Conservation (phyloP, 2,113 vertebrate genomes). For the Euleptes europaea region DNA sequence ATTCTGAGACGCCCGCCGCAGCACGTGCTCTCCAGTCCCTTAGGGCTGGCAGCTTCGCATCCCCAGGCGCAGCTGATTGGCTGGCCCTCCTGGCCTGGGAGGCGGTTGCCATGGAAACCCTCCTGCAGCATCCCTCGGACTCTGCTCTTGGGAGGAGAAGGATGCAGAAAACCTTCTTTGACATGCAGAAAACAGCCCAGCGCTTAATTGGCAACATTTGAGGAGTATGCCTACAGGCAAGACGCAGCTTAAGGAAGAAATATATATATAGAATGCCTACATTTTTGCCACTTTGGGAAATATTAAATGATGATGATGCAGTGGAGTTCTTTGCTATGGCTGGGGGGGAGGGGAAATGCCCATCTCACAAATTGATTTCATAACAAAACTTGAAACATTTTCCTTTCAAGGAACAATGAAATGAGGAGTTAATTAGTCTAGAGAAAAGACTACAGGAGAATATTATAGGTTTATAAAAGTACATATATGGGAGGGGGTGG, state of each 20-base stretch:
- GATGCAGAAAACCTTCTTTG: background rate
- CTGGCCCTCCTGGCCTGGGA: background rate
- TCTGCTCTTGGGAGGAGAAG: background rate
- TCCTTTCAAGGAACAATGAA: too few relatives aligned
- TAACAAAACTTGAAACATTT: too few relatives aligned
- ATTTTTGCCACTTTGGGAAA: background rate
- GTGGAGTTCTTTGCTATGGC: too few relatives aligned
- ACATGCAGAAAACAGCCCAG: background rate
- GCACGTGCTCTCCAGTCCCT: background rate
- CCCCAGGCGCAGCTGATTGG: background rate
- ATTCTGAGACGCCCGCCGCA: too few relatives aligned
- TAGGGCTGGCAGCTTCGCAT: background rate
- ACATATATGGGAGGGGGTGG: too few relatives aligned
- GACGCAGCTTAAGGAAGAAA: background rate
- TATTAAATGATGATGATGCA: too few relatives aligned
- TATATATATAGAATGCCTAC: too few relatives aligned
- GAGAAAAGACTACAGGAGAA: too few relatives aligned
- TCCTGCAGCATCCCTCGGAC: background rate
- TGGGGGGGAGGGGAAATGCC: too few relatives aligned
- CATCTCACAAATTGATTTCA: too few relatives aligned
- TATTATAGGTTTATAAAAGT: too few relatives aligned
- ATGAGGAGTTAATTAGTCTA: too few relatives aligned
- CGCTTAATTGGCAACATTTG: background rate
- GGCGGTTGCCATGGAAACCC: background rate
- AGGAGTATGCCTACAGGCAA: background rate